These are phyloP conservation scores for Drosophila borborema DNA, from an alignment of 2,888 invertebrate genomes.

Conservation along the genomic window DNA sequence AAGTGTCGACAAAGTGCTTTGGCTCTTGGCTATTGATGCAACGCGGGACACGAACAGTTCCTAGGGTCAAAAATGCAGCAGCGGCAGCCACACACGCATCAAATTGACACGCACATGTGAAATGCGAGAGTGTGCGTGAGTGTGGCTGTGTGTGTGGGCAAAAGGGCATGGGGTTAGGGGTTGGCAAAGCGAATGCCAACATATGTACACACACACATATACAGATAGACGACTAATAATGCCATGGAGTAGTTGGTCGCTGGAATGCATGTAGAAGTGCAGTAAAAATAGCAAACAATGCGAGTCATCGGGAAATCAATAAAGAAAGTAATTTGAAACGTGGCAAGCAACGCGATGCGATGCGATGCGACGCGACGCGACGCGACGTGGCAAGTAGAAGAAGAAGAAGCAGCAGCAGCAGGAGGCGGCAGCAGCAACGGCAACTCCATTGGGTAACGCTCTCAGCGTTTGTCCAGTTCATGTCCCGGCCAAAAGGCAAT, in stretches of 20 bases:
- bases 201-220: slow-evolving; percentile 8
- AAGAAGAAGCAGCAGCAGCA: neutral
- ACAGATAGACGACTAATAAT: slow-evolving; percentile 35
- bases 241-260: slow-evolving; percentile 15
- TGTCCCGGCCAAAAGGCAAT: slow-evolving; percentile 71
- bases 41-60: slow-evolving; percentile 13
- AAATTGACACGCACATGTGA: slow-evolving; percentile 63
- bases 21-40: slow-evolving; percentile 25
- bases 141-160: slow-evolving; percentile 13
- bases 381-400: slow-evolving; percentile 12
- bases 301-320: slow-evolving; percentile 77
- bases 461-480: slow-evolving; percentile 43
- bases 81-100: slow-evolving; percentile 43
- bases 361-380: neutral
- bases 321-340: slow-evolving; percentile 81
- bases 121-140: slow-evolving; percentile 13
- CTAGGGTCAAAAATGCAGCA: slow-evolving; percentile 54
- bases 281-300: slow-evolving; percentile 76
- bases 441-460: slow-evolving; percentile 14
- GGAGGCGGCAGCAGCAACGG: slow-evolving; percentile 7
- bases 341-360: slow-evolving; percentile 38
- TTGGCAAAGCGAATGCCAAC: slow-evolving; percentile 36
- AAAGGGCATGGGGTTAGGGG: slow-evolving; percentile 25
- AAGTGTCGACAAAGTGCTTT: slow-evolving; percentile 72
- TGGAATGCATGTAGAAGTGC: slow-evolving; percentile 75